These are phyloP conservation scores for Dendrocopos noguchii DNA, from an alignment of 2,113 vertebrate species.

Conservation along the genomic window DNA sequence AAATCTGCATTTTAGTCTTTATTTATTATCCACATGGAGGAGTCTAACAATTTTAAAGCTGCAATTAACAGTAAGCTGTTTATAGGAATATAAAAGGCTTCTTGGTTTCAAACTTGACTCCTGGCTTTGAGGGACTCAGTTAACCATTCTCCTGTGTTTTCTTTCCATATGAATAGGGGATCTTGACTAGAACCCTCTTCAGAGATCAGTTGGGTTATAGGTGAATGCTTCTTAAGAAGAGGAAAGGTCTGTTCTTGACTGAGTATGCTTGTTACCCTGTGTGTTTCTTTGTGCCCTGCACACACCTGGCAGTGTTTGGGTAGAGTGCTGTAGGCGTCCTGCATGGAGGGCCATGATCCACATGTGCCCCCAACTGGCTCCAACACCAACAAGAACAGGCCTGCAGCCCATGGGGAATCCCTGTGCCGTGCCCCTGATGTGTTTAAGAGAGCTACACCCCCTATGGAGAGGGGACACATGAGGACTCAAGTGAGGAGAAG, in stretches of 20 bases:
- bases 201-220: neutral
- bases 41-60: neutral
- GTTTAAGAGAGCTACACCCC: neutral
- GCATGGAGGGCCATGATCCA: rapidly evolving
- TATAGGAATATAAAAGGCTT: neutral
- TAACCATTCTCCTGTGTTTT: neutral
- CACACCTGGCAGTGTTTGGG: neutral
- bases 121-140: neutral
- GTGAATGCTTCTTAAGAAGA: neutral
- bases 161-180: neutral
- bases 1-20: neutral
- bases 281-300: neutral
- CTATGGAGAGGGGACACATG: neutral
- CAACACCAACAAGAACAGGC: rapidly evolving
- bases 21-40: neutral
- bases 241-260: neutral
- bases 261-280: neutral
- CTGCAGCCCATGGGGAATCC: neutral
- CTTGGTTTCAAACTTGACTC: neutral
- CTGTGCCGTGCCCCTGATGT: rapidly evolving
- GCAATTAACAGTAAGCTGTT: neutral
- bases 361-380: neutral
- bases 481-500: neutral
- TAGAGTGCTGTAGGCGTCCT: neutral
- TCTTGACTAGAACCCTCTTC: neutral